Evolutionary conservation across 2,113 vertebrate genomes (phyloP), one percentile per base, ranked within the genome.

Genomic region (Ceyx margarethae): DNA sequence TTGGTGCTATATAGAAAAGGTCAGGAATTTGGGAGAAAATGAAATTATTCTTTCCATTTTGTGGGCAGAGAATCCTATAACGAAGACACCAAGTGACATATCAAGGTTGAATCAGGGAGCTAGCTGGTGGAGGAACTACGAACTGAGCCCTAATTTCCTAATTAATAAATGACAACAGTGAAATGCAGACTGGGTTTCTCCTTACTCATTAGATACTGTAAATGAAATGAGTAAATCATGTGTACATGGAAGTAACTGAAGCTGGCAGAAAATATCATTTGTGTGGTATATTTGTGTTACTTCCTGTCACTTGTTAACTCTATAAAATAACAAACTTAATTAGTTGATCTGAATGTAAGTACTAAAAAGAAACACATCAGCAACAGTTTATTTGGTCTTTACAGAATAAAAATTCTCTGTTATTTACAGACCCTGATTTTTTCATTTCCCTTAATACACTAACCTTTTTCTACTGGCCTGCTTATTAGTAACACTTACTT

Each of bases 401-500:
- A 42, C 33, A 62, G 81, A 95, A 94, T 37, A 89, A 89, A 92
- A 76, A 31, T 75, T 28, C 76, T 45, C 66, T 89, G 54, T n/a
- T 85, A 71, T 92, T 90, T 86, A 79, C 81, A 93, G 33, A 67
- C 43, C 46, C 54, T 35, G 61, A 46, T 86, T 86, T 90, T 89
- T 91, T 83, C 61, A n/a, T 86, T 94, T 95, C 88, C 61, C 50
- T 74, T 87, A 67, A 73, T 68, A 85, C 2, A 1, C 88, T 91
- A 66, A 18, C 87, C 20, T 78, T 62, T 88, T 75, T 79, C 92
- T 56, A 42, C 76, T 31, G 82, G 73, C 56, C 78, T 13, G 10
- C 93, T 95, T 91, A 84, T 91, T 93, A 89, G 85, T 58, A 92
- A 90, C 87, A 81, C 91, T 96, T 66, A 93, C 76, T 96, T 97